Base-by-base conservation (phyloP, 1,140 invertebrate species). In the Harpegnathos saltator region DNA sequence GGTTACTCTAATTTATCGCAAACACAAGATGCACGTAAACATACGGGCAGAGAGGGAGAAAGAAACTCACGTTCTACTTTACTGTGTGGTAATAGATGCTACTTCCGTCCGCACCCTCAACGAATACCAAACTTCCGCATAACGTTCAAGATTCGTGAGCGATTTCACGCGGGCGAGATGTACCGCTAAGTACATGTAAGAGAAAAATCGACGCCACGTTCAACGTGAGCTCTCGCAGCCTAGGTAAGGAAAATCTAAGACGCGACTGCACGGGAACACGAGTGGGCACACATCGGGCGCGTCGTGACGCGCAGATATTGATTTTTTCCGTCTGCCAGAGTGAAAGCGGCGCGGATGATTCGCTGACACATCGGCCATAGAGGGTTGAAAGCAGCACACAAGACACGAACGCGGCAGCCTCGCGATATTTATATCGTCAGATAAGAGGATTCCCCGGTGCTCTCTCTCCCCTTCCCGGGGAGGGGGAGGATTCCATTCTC, bases 221-320 rank as follows among this genome's bases (percentile, higher is more conserved):
- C 15, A 9, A 15, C 19, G 29, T 52, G 14, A 65, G 5, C 9
- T 54, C 54, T 61, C 19, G 33, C 56, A 29, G 22, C 3, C 5
- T 4, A 22, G 24, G 38, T 9, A 14, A 52, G 14, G 50, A 58
- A 71, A 78, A 86, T 54, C 62, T 29, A 56, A 56, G 58, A 61
- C 33, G 44, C 15, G 56, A 86, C 29, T 61, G 38, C 24, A 58
- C 48, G 73, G 50, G 52, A 78, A 83, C 56, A 56, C 69, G 52
- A 75, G 44, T 73, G 38, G 54, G 22, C 15, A 4, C 17, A 22
- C 26, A 14, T 15, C 52, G 11, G 58, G 50, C 65, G 74, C 75
- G 85, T 85, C 26, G 44, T 50, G 83, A 78, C 72, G 33, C 61
- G 56, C 44, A 33, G 58, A 26, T 88, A 88, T 88, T 88, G 86